Evolutionary conservation across 2,888 invertebrate species (phyloP), one percentile per base, ranked within the genome.

Genomic region (Anodontia alba): DNA sequence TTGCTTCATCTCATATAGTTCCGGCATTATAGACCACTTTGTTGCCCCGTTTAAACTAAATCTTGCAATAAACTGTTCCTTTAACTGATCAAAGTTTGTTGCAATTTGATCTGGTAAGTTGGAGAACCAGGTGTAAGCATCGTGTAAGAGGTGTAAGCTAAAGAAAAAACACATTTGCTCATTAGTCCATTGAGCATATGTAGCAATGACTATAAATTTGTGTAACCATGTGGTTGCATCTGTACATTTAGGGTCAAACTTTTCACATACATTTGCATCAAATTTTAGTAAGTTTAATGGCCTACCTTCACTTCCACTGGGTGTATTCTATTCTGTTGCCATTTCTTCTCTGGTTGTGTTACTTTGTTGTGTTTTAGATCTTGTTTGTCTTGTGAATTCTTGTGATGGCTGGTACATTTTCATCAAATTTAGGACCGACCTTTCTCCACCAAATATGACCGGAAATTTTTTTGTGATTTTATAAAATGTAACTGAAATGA

Each of bases 1-100:
- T 51, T 79, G 79, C 43, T 67, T 79, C 73, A 57, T 57, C 29
- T 57, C 57, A 57, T 57, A 57, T 7, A 57, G 5, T 57, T 23
- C 57, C 5, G 57, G 57, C 29, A 57, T 29, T 57, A 57, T 57
- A 17, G 57, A 57, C 57, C 57, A 57, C 20, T 57, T 2, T 26
- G 57, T 57, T 57, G 57, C 57, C 17, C 57, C 57, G 7, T 57
- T 57, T 57, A 57, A 29, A 29, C 57, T 29, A 26, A 57, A 57
- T 17, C 57, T 57, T 5, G 20, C 23, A 57, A 57, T 57, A 57
- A 57, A 57, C 29, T 57, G 57, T 26, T 57, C 57, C 20, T 26
- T 26, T 10, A 57, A 17, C 20, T 8, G 7, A 17, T 57, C 57
- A 57, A 57, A 57, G 29, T 57, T 29, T 57, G 23, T 7, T 29